phyloP scores from a whole-genome alignment of 2,888 invertebrate species.

The Drosophila anomalata region DNA sequence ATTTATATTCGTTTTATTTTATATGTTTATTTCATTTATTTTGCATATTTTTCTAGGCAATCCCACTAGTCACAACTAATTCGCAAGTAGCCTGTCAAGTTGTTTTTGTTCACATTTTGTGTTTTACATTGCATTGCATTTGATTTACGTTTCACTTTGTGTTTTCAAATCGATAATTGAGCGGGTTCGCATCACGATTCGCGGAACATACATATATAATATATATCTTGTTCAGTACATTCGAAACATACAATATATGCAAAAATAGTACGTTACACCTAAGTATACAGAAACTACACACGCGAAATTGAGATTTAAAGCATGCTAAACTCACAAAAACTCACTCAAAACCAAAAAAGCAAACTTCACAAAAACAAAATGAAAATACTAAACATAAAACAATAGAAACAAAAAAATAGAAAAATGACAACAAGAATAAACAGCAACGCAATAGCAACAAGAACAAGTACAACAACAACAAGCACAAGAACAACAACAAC shows the following conservation, averaged over 20 bases:
- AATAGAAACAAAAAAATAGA: slow-evolving; percentile 34
- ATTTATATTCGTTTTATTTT: slow-evolving; percentile 54
- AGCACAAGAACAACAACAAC: slow-evolving; percentile 58
- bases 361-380: slow-evolving; percentile 49
- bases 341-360: slow-evolving; percentile 64
- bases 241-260: slow-evolving; percentile 41
- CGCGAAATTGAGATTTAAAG: slow-evolving; percentile 62
- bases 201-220: slow-evolving; percentile 16
- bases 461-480: slow-evolving; percentile 62
- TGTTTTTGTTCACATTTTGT: slow-evolving; percentile 71
- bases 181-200: slow-evolving; percentile 19
- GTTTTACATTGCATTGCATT: slow-evolving; percentile 64
- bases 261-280: slow-evolving; percentile 49
- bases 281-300: slow-evolving; percentile 57
- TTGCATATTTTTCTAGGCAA: slow-evolving; percentile 82
- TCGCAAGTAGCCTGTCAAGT: slow-evolving; percentile 79
- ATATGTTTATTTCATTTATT: slow-evolving; percentile 63
- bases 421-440: slow-evolving; percentile 56
- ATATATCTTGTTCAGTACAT: slow-evolving; percentile 51
- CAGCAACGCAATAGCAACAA: slow-evolving; percentile 70
- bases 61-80: slow-evolving; percentile 84
- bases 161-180: slow-evolving; percentile 45
- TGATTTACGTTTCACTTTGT: slow-evolving; percentile 55
- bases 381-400: slow-evolving; percentile 60
- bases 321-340: slow-evolving; percentile 69